Evolutionary conservation across 1,140 invertebrate genomes (phyloP).

Genomic region (Papilio polytes): DNA sequence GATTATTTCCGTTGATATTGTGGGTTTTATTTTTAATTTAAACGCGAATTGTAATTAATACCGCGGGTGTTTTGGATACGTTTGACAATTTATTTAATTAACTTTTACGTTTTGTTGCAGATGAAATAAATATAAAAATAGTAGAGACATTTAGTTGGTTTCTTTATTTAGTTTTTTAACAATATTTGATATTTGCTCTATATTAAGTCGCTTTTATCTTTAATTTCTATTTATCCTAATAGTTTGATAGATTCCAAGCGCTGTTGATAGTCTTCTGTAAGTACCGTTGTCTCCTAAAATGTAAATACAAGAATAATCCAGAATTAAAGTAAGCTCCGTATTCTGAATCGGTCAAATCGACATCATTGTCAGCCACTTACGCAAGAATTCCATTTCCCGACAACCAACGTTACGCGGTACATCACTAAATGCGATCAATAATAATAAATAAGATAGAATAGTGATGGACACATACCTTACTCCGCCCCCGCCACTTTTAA

Average conservation of each 20-base stretch:
- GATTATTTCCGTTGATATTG: neutral
- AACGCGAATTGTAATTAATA: neutral
- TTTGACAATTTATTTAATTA: no score
- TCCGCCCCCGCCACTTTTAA: conserved; percentile 5
- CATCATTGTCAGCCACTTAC: conserved; percentile 16
- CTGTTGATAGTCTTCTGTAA: neutral
- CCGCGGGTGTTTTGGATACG: no score
- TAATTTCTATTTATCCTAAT: neutral
- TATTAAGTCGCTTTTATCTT: no score
- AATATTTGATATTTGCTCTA: no score
- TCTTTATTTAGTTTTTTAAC: no score
- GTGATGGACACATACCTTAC: conserved; percentile 13
- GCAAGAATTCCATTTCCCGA: conserved; percentile 10
- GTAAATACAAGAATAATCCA: neutral
- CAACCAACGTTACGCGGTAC: neutral
- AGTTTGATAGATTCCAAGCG: neutral
- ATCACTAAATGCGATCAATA: conserved; percentile 2
- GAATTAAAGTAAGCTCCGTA: neutral
- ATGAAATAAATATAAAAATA: no score
- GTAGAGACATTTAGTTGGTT: no score
- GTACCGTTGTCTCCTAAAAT: neutral
- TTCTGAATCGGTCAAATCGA: neutral
- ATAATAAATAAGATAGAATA: conserved; percentile 16
- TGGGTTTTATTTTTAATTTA: neutral
- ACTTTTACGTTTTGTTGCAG: no score